A percentile compares a stretch with the other conserved stretches of the same genome.
These are phyloP conservation scores for Sinocyclocheilus maitianheensis DNA, from an alignment of 2,113 vertebrate species.

Conservation along the genomic window DNA sequence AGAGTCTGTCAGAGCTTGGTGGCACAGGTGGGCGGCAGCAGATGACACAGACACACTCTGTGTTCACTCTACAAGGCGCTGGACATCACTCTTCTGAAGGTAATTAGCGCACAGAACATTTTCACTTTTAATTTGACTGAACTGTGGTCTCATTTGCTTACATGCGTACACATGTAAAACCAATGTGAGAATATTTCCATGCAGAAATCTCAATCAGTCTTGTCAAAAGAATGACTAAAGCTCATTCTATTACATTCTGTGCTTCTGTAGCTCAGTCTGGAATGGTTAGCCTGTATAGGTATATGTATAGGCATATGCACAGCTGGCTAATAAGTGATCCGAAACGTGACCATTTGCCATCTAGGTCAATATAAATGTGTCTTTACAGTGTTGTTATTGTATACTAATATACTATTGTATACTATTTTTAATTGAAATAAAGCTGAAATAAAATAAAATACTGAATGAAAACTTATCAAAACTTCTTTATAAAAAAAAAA, in stretches of 20 bases:
- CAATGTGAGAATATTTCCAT: not conserved
- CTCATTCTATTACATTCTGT: not conserved
- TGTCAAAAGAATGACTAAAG: not conserved
- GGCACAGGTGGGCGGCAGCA: conserved; percentile 62
- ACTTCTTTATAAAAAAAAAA: too few species aligned
- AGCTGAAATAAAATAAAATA: too few species aligned
- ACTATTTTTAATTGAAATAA: too few species aligned
- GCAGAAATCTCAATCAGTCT: not conserved
- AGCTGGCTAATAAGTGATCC: too few species aligned
- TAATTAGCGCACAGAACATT: conserved; percentile 61
- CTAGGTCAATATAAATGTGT: not conserved
- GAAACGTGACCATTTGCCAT: not conserved
- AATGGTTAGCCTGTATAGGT: too few species aligned
- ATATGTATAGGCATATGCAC: too few species aligned
- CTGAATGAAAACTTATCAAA: too few species aligned
- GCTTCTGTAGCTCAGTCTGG: not conserved
- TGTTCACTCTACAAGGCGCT: conserved; percentile 77
- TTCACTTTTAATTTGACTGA: not conserved
- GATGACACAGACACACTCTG: conserved; percentile 78
- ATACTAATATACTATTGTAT: too few species aligned
- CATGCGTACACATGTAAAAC: not conserved
- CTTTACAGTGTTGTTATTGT: not conserved
- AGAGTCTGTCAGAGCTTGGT: conserved; percentile 45
- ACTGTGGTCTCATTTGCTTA: not conserved
- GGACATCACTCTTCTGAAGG: conserved; percentile 87